Evolutionary conservation across 2,113 vertebrate species (phyloP).

Genomic region (Pygoscelis adeliae): DNA sequence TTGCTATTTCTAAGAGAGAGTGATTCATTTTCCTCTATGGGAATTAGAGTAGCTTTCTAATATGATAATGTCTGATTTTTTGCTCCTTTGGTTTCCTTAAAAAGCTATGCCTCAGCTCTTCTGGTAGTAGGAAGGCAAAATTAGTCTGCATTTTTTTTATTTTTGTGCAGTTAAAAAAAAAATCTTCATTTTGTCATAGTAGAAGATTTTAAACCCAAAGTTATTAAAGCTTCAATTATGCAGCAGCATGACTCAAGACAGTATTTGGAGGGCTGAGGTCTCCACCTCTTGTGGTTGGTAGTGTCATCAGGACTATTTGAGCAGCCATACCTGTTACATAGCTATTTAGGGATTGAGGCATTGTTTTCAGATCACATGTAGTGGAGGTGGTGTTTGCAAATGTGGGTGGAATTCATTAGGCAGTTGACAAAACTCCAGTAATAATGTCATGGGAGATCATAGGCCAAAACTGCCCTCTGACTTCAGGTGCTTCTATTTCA

Average conservation of each 20-base stretch:
- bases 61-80: background rate
- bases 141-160: background rate
- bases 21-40: background rate
- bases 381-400: background rate
- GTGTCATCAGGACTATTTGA: background rate
- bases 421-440: background rate
- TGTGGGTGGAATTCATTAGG: background rate
- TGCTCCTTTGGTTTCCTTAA: background rate
- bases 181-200: background rate
- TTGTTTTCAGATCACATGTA: background rate
- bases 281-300: background rate
- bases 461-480: background rate
- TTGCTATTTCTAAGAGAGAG: background rate
- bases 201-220: background rate
- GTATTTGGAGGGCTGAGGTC: background rate
- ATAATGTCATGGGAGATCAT: background rate
- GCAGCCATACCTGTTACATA: background rate
- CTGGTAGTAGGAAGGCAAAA: background rate
- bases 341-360: background rate
- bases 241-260: background rate
- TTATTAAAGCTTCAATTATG: background rate
- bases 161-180: background rate
- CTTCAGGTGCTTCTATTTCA: background rate
- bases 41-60: background rate
- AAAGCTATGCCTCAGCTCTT: background rate